Base-by-base conservation (phyloP, 2,113 vertebrate genomes). In the Serilophus lunatus region DNA sequence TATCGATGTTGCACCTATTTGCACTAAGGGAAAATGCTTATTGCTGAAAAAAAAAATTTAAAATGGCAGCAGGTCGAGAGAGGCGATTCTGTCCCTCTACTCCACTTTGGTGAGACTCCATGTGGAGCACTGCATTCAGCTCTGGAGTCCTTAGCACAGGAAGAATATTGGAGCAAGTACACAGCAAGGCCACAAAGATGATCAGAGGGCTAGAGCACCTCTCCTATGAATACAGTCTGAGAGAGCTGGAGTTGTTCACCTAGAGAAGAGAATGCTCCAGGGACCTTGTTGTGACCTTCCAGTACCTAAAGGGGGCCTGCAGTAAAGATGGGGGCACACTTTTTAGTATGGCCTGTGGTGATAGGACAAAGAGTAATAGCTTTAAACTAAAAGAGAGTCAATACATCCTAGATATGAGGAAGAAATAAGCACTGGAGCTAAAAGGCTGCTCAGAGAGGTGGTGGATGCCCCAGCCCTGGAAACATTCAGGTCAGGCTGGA, bases 271-370 rank as follows among this genome's bases (percentile, higher is more conserved):
- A 93, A 70, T 9, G 8, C 28, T 54, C 13, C 1, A 0, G 36
- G 76, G 12, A 71, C 7, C 4, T 59, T 16, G 9, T 18, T 44
- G 24, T 2, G 3, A 20, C 9, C 7, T 83, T 71, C 18, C 56
- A 51, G 3, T 28, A 19, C 4, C 16, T 65, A 61, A 47, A 70
- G 13, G 5, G 13, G 1, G 1, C 28, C 13, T 74, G 12, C 15
- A 51, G 42, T 35, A 91, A 95, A 47, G 0, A 0, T 11, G 11
- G 5, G 5, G 20, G 29, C 8, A 45, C 40, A 29, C 6, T 24
- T 76, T 83, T 80, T n/a, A 56, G 14, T 6, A 47, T 7, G 10
- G 12, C 1, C 18, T 71, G 18, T 15, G 16, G 25, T 6, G 2
- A 56, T 2, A 60, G 12, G 33, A 79, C 19, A 68, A 53, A 7